A percentile compares a stretch with the other conserved stretches of the same genome.
phyloP scores from a whole-genome alignment of 1,140 invertebrate species.

The Galleria mellonella region DNA sequence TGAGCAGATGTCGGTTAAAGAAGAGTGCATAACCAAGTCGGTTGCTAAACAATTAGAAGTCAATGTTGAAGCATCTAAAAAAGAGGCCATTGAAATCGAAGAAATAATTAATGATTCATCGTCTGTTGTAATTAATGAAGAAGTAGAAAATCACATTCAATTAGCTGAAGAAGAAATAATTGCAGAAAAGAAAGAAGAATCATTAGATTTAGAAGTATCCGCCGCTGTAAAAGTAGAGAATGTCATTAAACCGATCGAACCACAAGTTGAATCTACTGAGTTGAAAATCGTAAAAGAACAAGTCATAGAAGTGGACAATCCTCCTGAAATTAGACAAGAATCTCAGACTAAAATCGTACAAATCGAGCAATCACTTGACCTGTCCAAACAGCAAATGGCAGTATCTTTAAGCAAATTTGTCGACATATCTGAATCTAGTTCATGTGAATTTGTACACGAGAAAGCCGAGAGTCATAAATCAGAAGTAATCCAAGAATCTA shows the following conservation, averaged over 20 bases:
- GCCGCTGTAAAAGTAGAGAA: slow-evolving; percentile 4
- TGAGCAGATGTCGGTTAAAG: not conserved
- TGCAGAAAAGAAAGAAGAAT: slow-evolving; percentile 21
- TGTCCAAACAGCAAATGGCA: not conserved
- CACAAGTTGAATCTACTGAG: slow-evolving; percentile 29
- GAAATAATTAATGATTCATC: slow-evolving; percentile 8
- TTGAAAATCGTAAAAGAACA: slow-evolving; percentile 37
- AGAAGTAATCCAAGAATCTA: slow-evolving; percentile 12
- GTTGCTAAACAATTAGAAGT: slow-evolving; percentile 10
- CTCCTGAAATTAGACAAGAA: not conserved
- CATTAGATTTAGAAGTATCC: slow-evolving; percentile 7
- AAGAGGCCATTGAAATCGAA: slow-evolving; percentile 16
- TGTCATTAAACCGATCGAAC: slow-evolving; percentile 1
- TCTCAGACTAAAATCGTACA: not conserved
- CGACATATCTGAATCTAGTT: not conserved
- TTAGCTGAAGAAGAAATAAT: slow-evolving; percentile 15
- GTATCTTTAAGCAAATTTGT: not conserved
- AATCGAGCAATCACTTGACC: not conserved
- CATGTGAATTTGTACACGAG: not conserved
- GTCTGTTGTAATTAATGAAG: slow-evolving; percentile 6
- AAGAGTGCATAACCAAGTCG: slow-evolving; percentile 4
- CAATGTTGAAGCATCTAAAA: slow-evolving; percentile 12
- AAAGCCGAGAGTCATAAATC: not conserved
- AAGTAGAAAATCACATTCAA: slow-evolving; percentile 12
- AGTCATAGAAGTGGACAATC: slow-evolving; percentile 13